Evolutionary conservation across 1,140 invertebrate genomes (phyloP).

Genomic region (Drosophila bocqueti): DNA sequence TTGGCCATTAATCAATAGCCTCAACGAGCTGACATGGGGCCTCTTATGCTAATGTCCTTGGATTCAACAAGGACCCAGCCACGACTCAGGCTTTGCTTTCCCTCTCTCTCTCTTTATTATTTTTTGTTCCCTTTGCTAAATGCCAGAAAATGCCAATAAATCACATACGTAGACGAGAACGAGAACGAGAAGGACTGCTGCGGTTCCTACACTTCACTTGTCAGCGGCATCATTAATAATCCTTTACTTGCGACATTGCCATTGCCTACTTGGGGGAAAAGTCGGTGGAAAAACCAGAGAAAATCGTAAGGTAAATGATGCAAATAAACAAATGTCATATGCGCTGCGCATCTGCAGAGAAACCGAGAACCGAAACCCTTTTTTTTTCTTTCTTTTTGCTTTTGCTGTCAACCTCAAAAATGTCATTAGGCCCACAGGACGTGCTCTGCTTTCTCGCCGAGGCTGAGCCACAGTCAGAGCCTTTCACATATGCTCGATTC

Average conservation of each 20-base stretch:
- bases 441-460: constrained; percentile 50
- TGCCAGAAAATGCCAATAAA: constrained; percentile 79
- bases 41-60: constrained; percentile 55
- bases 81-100: constrained; percentile 36
- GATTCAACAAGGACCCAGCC: constrained; percentile 39
- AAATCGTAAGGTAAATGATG: constrained; percentile 79
- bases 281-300: constrained; percentile 9
- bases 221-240: constrained; percentile 82
- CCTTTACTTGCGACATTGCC: constrained; percentile 65
- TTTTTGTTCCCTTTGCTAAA: constrained; percentile 49
- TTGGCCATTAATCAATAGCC: constrained; percentile 70
- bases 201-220: constrained; percentile 69
- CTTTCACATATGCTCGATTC: constrained; percentile 76
- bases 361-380: constrained; percentile 20
- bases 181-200: not conserved
- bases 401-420: constrained; percentile 77
- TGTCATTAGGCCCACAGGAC: constrained; percentile 77
- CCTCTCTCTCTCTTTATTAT: not conserved
- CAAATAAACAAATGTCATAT: constrained; percentile 85
- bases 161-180: constrained; percentile 54
- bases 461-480: constrained; percentile 17
- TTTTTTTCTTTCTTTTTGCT: not conserved
- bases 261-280: constrained; percentile 61
- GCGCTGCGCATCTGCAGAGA: constrained; percentile 47
- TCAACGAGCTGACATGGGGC: constrained; percentile 15